Evolutionary conservation across 2,888 invertebrate genomes (phyloP).

Genomic region (Hypomecis atomaria): DNA sequence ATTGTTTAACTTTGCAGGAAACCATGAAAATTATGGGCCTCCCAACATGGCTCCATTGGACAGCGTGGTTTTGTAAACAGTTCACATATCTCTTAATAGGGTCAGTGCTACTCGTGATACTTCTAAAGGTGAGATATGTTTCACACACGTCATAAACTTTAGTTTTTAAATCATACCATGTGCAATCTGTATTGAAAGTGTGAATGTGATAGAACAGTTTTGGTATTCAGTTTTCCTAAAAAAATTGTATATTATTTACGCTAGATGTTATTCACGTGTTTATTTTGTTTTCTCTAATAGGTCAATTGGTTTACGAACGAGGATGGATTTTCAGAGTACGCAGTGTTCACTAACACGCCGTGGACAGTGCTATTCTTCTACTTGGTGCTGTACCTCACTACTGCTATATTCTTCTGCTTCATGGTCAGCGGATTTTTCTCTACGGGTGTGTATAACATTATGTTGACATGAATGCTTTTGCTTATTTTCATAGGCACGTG

Average conservation of each 20-base stretch:
- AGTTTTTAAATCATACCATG: too few relatives aligned
- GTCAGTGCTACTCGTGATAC: slow-evolving; percentile 80
- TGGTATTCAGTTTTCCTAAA: too few relatives aligned
- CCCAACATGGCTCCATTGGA: slow-evolving; percentile 93
- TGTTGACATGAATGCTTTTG: too few relatives aligned
- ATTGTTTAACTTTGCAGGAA: slow-evolving; percentile 84
- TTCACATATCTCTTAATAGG: slow-evolving; percentile 87
- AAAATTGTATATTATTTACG: too few relatives aligned
- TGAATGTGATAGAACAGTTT: too few relatives aligned
- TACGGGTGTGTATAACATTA: slow-evolving; percentile 83
- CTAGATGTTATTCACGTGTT: background rate
- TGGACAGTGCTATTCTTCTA: slow-evolving; percentile 88
- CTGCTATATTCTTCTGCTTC: slow-evolving; percentile 91
- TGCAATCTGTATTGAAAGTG: too few relatives aligned
- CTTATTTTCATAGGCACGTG: too few relatives aligned
- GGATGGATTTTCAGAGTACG: slow-evolving; percentile 76
- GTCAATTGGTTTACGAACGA: slow-evolving; percentile 81
- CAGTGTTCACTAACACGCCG: slow-evolving; percentile 89
- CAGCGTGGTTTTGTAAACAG: slow-evolving; percentile 93
- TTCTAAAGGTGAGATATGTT: slow-evolving; percentile 80
- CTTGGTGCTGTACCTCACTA: slow-evolving; percentile 88
- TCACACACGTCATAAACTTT: too few relatives aligned
- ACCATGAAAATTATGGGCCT: slow-evolving; percentile 97
- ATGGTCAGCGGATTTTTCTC: slow-evolving; percentile 92
- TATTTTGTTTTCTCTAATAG: slow-evolving; percentile 50